These are phyloP conservation scores for Habrosyne pyritoides DNA, from an alignment of 2,888 invertebrate genomes.

Conservation along the genomic window DNA sequence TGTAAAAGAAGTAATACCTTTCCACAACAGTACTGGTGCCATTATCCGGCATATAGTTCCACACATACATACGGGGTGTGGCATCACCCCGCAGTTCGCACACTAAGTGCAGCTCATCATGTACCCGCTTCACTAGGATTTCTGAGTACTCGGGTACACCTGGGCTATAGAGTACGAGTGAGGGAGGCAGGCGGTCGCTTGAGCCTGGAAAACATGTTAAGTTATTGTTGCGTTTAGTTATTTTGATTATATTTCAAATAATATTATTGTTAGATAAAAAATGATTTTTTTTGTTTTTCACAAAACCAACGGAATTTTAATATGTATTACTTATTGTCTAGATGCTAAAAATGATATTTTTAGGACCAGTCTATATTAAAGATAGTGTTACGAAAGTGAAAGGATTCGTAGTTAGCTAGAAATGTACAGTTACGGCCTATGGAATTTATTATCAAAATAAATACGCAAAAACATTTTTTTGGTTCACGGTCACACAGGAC, in stretches of 20 bases:
- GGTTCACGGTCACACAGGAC: background rate
- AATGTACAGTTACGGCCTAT: background rate
- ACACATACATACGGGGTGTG: slow-evolving; percentile 50
- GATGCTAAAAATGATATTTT: background rate
- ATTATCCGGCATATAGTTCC: slow-evolving; percentile 65
- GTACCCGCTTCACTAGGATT: slow-evolving; percentile 61
- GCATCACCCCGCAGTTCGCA: slow-evolving; percentile 63
- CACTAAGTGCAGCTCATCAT: slow-evolving; percentile 67
- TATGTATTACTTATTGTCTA: too few relatives aligned
- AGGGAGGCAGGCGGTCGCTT: slow-evolving; percentile 34
- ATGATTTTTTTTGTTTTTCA: too few relatives aligned
- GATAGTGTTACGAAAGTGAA: slow-evolving; percentile 44
- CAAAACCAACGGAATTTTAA: too few relatives aligned
- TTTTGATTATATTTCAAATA: too few relatives aligned
- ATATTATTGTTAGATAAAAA: too few relatives aligned
- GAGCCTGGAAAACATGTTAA: too few relatives aligned
- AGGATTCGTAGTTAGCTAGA: slow-evolving; percentile 29
- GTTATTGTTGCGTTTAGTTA: too few relatives aligned
- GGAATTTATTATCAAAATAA: background rate
- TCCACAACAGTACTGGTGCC: slow-evolving; percentile 13
- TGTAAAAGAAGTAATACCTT: background rate
- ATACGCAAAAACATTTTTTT: slow-evolving; percentile 6
- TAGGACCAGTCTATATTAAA: slow-evolving; percentile 18
- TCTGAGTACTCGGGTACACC: slow-evolving; percentile 69
- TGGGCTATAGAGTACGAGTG: slow-evolving; percentile 61